Percentiles rank a stretch among this genome's conserved stretches.
Evolutionary conservation across 1,140 invertebrate genomes (phyloP).

Genomic region (Stenopsyche tienmushanensis): DNA sequence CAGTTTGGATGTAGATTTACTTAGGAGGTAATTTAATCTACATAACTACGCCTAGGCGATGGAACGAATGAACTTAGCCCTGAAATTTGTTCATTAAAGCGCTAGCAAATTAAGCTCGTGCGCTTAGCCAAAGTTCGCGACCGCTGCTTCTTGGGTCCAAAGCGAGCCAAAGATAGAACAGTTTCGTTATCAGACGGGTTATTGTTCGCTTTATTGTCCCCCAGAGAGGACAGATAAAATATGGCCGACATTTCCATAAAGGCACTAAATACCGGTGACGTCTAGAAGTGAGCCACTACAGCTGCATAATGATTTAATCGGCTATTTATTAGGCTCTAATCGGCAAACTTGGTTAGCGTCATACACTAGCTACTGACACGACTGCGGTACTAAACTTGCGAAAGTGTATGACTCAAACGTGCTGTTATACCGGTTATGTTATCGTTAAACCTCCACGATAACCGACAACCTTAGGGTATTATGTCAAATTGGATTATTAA

Average conservation of each 20-base stretch:
- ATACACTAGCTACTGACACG: not conserved
- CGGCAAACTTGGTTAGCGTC: constrained; percentile 9
- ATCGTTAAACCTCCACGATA: too few relatives aligned
- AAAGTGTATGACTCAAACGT: constrained; percentile 20
- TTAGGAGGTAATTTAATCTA: too few relatives aligned
- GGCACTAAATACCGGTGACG: not conserved
- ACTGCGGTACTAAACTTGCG: constrained; percentile 14
- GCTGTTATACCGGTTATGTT: constrained; percentile 20
- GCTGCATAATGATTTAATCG: constrained; percentile 2
- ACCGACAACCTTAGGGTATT: too few relatives aligned
- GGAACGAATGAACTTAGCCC: too few relatives aligned
- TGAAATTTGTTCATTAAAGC: too few relatives aligned
- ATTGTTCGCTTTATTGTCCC: constrained; percentile 19
- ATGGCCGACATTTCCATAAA: not conserved
- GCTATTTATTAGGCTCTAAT: constrained; percentile 19
- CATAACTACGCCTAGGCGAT: too few relatives aligned
- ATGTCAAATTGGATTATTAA: too few relatives aligned
- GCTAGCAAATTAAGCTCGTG: too few relatives aligned
- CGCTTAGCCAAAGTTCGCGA: too few relatives aligned
- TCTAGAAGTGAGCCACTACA: not conserved
- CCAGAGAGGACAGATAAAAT: constrained; percentile 17
- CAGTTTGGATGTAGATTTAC: too few relatives aligned
- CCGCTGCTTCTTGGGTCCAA: too few relatives aligned
- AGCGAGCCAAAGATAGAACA: too few relatives aligned
- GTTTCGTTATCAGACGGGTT: constrained; percentile 17